A percentile compares a stretch with the other conserved stretches of the same genome.
These are phyloP conservation scores for Paratilapia polleni DNA, from an alignment of 2,113 vertebrate species.

Conservation along the genomic window DNA sequence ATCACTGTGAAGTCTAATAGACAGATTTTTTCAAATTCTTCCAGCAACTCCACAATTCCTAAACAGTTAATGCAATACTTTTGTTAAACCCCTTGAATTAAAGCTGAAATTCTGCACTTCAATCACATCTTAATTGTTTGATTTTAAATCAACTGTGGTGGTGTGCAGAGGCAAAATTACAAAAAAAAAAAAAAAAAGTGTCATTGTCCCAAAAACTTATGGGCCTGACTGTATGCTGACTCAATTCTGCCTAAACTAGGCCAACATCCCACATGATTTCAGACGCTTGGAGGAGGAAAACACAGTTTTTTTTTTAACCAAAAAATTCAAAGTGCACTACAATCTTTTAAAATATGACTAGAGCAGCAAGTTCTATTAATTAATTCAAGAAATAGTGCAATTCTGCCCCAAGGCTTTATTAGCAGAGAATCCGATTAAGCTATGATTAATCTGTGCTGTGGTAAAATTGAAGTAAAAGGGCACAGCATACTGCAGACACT, in stretches of 20 bases:
- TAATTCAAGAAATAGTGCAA: conserved; percentile 59
- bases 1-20: too few relatives aligned
- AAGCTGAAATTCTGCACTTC: too few relatives aligned
- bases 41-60: too few relatives aligned
- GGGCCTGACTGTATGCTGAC: background rate
- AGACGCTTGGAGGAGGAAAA: conserved; percentile 20
- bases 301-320: conserved; percentile 31
- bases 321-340: conserved; percentile 42
- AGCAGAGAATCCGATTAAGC: conserved; percentile 52
- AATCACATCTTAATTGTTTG: too few relatives aligned
- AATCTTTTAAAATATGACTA: conserved; percentile 43
- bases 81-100: too few relatives aligned
- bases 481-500: background rate
- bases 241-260: conserved; percentile 57
- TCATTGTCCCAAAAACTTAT: rapidly evolving
- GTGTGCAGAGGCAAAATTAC: background rate
- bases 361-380: conserved; percentile 70
- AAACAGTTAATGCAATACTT: too few relatives aligned
- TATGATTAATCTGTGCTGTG: conserved; percentile 53
- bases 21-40: too few relatives aligned
- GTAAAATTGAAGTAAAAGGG: conserved; percentile 50
- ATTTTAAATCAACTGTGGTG: too few relatives aligned
- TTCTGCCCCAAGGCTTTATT: conserved; percentile 60
- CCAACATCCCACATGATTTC: conserved; percentile 54
- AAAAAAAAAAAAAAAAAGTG: too few relatives aligned